These are phyloP conservation scores for Aelia acuminata DNA, from an alignment of 2,888 invertebrate species.

Conservation along the genomic window DNA sequence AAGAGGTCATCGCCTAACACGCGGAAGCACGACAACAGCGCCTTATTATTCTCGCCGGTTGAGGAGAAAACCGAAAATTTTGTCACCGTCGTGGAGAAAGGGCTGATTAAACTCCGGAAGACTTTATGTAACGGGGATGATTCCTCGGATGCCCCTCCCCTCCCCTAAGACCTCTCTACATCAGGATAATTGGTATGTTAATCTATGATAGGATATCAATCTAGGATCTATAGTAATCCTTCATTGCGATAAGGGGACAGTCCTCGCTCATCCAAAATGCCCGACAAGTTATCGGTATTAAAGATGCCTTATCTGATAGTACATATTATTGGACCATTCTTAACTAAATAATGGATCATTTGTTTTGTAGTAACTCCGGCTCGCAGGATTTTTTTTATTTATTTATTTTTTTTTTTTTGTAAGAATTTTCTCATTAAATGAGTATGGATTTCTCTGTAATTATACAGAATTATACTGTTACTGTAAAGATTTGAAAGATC, in stretches of 20 bases:
- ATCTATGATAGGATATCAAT: conserved; percentile 29
- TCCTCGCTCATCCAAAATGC: not conserved
- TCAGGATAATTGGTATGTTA: not conserved
- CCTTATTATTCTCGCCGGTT: not conserved
- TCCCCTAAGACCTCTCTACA: not conserved
- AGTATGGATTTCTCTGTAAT: not conserved
- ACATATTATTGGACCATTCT: not conserved
- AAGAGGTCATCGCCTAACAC: conserved; percentile 5
- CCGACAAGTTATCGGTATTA: not conserved
- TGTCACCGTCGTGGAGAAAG: conserved; percentile 33
- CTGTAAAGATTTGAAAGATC: too few relatives aligned
- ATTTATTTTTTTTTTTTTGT: not conserved
- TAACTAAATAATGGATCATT: not conserved
- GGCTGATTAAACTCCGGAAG: conserved; percentile 3
- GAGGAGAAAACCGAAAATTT: conserved; percentile 36
- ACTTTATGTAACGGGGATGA: not conserved
- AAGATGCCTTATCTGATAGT: not conserved
- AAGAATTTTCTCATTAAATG: not conserved
- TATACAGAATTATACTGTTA: too few relatives aligned
- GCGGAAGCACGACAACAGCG: not conserved
- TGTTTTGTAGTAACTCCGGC: not conserved
- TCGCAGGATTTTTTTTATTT: not conserved
- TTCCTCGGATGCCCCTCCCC: not conserved
- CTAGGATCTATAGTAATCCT: not conserved
- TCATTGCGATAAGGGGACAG: not conserved